phyloP scores from a whole-genome alignment of 1,140 invertebrate genomes.

The Microplitis mediator region DNA sequence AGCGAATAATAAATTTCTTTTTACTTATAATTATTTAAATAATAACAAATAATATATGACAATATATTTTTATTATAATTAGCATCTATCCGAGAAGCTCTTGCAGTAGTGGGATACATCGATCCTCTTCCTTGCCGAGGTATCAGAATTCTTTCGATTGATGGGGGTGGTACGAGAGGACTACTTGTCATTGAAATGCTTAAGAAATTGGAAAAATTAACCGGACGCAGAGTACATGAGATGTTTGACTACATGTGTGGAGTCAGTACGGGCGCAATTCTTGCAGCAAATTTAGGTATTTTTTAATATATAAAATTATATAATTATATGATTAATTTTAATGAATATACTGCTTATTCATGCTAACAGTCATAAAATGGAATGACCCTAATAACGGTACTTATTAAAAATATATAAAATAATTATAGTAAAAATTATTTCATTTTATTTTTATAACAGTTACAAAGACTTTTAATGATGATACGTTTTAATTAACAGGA shows the following conservation, averaged over 20 bases:
- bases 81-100: conserved; percentile 65
- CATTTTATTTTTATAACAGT: not conserved
- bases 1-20: conserved; percentile 3
- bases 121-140: conserved; percentile 74
- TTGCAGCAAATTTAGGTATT: conserved; percentile 71
- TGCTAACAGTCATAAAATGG: too few species aligned
- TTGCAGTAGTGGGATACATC: conserved; percentile 77
- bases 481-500: conserved; percentile 53
- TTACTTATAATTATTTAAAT: not conserved
- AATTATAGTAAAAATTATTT: too few species aligned
- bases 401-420: too few species aligned
- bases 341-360: not conserved
- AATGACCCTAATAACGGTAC: too few species aligned
- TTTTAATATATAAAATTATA: conserved; percentile 16
- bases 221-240: conserved; percentile 70
- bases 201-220: conserved; percentile 75
- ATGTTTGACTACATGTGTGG: conserved; percentile 92
- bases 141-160: conserved; percentile 83
- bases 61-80: conserved; percentile 11
- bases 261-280: conserved; percentile 86
- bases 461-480: not conserved
- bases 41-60: not conserved
- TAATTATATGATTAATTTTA: not conserved
- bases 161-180: conserved; percentile 89
- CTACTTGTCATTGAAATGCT: conserved; percentile 82